Evolutionary conservation across 2,797 vertebrate species (phyloP), one percentile per base, ranked within the genome.

Genomic region (Hapalemur alaotrensis): DNA sequence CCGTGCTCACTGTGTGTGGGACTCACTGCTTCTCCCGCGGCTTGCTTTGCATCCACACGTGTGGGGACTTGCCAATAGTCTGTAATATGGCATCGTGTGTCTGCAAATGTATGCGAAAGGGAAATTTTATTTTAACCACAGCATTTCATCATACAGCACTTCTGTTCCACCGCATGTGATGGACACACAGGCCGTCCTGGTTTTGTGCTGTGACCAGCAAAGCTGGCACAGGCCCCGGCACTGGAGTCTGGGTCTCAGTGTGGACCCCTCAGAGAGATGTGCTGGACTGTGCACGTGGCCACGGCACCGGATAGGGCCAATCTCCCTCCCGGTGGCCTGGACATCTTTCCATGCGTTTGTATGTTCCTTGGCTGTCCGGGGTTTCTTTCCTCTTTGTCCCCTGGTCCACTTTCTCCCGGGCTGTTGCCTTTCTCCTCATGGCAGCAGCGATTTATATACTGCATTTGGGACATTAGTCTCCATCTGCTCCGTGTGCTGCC

Each of bases 1-100:
- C 84, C 14, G 9, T 57, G 22, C 54, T 57, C 9, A 8, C 54
- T 23, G 54, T 23, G 22, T 8, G 8, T 52, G 22, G 54, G 8
- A 10, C 22, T 3, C 22, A 52, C 18, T 23, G 54, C 22, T 57
- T 7, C 65, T 25, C n/a, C 4, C 0, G 2, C 12, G 0, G 46
- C 0, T 4, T 32, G 1, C 48, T 41, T 41, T 20, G 50, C 23
- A 0, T 2, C 38, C 82, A 0, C 9, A 0, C 0, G 9, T 3
- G 32, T 0, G 12, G 59, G 48, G 1, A 0, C 5, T 5, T 20
- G 41, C 30, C 10, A 61, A 32, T 5, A 11, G 5, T 0, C 12
- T 1, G 0, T 0, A 0, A 23, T 28, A 3, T 10, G 4, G n/a
- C 28, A 0, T 1, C 1, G 8, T 17, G 0, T 9, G 35, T 30